Conservation (phyloP, 1,140 invertebrate species). For the Bombyx mandarina region DNA sequence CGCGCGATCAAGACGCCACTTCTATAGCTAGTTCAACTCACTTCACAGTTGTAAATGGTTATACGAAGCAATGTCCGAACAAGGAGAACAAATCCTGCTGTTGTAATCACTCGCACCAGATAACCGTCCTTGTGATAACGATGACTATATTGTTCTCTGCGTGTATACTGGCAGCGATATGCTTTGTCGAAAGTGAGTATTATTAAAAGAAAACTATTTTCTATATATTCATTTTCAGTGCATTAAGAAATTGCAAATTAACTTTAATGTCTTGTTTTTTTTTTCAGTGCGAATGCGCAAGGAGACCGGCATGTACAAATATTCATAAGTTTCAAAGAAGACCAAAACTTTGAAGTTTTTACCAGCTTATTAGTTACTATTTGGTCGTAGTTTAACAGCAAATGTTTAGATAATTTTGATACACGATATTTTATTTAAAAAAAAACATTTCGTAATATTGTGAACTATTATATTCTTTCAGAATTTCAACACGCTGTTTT, state of each 20-base stretch:
- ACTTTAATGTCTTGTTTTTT: constrained; percentile 14
- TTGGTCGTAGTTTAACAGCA: too few relatives aligned
- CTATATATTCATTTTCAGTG: too few relatives aligned
- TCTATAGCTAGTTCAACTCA: constrained; percentile 88
- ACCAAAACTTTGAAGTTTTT: not conserved
- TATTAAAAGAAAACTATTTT: not conserved
- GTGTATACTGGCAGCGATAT: constrained; percentile 81
- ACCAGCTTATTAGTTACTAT: constrained; percentile 2
- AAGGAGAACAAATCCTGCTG: constrained; percentile 73
- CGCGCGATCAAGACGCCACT: constrained; percentile 72
- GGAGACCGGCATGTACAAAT: constrained; percentile 61
- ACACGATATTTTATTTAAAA: too few relatives aligned
- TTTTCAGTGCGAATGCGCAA: constrained; percentile 62
- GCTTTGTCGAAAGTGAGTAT: constrained; percentile 77
- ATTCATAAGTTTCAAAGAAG: constrained; percentile 32
- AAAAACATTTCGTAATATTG: too few relatives aligned
- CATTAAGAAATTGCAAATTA: too few relatives aligned
- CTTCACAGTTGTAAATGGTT: constrained; percentile 86
- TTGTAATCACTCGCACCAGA: constrained; percentile 81
- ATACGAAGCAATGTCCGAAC: constrained; percentile 73
- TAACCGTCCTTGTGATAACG: constrained; percentile 83
- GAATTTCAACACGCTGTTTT: too few relatives aligned
- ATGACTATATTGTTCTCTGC: constrained; percentile 84
- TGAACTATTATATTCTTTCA: too few relatives aligned
- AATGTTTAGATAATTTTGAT: too few relatives aligned